phyloP scores from a whole-genome alignment of 2,113 vertebrate species.

The Chrysemys picta region DNA sequence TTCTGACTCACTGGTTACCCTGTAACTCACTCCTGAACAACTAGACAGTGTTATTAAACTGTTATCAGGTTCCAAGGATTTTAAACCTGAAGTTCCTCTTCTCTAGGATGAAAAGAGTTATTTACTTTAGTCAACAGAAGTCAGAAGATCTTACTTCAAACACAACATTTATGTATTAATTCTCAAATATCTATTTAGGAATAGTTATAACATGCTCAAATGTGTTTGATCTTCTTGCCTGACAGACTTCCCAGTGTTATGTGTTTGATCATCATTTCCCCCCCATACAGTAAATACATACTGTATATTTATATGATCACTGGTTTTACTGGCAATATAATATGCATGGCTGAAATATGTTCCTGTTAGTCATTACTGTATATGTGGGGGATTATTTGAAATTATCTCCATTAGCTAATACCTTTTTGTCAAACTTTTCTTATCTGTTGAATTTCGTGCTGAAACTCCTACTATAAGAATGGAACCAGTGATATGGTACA shows the following conservation, averaged over 20 bases:
- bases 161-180: not conserved
- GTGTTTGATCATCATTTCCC: not conserved
- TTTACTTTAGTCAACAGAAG: not conserved
- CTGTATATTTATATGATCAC: not conserved
- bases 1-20: not conserved
- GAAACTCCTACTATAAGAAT: not conserved
- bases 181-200: not conserved
- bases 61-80: not conserved
- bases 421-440: not conserved
- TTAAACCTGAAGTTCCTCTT: not conserved
- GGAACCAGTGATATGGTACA: not conserved
- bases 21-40: not conserved
- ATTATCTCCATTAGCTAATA: not conserved
- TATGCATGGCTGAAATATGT: not conserved
- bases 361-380: constrained; percentile 1
- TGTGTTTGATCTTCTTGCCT: not conserved
- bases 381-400: constrained; percentile 29
- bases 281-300: not conserved
- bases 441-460: not conserved
- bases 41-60: not conserved
- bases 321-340: not conserved
- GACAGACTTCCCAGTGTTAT: not conserved
- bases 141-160: not conserved
- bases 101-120: not conserved
- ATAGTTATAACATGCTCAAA: not conserved